phyloP scores from a whole-genome alignment of 2,113 vertebrate genomes.

The Fulica atra region DNA sequence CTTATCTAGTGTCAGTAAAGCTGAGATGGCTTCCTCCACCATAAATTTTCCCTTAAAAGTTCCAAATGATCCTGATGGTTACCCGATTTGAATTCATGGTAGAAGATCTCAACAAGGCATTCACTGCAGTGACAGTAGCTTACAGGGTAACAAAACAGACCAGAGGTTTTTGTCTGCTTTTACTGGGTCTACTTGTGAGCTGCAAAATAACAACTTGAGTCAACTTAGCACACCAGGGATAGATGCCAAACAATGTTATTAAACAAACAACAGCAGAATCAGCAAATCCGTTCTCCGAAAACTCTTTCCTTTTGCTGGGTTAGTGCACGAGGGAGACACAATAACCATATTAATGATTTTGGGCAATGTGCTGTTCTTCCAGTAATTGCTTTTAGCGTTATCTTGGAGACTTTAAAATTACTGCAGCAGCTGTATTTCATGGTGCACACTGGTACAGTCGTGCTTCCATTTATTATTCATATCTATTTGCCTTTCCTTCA shows the following conservation, averaged over 20 bases:
- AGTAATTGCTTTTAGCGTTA: background rate
- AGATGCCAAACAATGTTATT: background rate
- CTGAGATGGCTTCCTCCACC: too few relatives aligned
- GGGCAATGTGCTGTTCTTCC: background rate
- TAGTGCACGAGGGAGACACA: background rate
- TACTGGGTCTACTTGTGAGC: background rate
- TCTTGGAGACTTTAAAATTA: background rate
- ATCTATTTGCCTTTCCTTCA: background rate
- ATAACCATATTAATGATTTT: background rate
- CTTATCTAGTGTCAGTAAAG: too few relatives aligned
- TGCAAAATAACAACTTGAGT: background rate
- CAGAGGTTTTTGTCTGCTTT: background rate
- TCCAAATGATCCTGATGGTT: too few relatives aligned
- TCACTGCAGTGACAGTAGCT: background rate
- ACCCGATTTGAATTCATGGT: too few relatives aligned
- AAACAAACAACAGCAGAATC: background rate
- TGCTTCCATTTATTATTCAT: background rate
- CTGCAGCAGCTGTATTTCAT: conserved; percentile 5
- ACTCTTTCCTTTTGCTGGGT: background rate
- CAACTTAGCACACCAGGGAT: background rate
- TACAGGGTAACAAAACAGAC: background rate
- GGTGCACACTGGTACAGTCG: background rate
- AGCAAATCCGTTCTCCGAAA: background rate
- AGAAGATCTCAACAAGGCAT: too few relatives aligned
- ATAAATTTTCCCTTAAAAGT: too few relatives aligned